Percentiles rank a stretch among this genome's conserved stretches.
phyloP scores from a whole-genome alignment of 2,113 vertebrate genomes.

The Pterophyllum scalare region DNA sequence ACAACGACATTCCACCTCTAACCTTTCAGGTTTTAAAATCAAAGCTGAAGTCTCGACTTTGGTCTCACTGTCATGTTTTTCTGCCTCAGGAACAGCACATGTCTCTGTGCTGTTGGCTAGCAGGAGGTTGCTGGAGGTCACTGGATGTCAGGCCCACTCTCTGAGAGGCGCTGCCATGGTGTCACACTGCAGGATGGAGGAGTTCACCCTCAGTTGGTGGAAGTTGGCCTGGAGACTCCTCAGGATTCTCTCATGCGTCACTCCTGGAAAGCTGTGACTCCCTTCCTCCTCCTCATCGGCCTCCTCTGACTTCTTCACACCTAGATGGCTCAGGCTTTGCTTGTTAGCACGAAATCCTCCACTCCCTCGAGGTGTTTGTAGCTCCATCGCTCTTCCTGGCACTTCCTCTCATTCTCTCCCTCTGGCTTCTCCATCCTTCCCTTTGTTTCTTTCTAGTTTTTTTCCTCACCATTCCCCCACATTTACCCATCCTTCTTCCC shows the following conservation, averaged over 20 bases:
- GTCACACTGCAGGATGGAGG: conserved; percentile 29
- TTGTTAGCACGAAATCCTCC: conserved; percentile 7
- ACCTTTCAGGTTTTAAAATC: not conserved
- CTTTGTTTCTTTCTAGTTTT: not conserved
- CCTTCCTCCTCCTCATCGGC: not conserved
- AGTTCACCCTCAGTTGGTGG: conserved; percentile 18
- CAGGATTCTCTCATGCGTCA: conserved; percentile 48
- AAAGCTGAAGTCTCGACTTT: not conserved
- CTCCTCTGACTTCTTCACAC: conserved; percentile 23
- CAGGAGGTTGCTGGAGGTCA: not conserved
- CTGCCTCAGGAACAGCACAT: not conserved
- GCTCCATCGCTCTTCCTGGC: not conserved
- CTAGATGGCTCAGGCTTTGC: not conserved
- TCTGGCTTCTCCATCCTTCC: not conserved
- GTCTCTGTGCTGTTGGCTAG: not conserved
- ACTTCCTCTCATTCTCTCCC: not conserved
- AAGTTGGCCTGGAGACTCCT: conserved; percentile 37
- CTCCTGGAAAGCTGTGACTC: not conserved
- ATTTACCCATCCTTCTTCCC: not conserved
- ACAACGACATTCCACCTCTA: no score
- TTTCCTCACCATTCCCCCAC: not conserved
- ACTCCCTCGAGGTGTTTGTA: not conserved
- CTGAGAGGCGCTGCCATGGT: conserved; percentile 29
- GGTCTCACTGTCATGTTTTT: not conserved
- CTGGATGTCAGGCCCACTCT: not conserved